phyloP scores from a whole-genome alignment of 2,888 invertebrate species.

The Aphodius granarius region DNA sequence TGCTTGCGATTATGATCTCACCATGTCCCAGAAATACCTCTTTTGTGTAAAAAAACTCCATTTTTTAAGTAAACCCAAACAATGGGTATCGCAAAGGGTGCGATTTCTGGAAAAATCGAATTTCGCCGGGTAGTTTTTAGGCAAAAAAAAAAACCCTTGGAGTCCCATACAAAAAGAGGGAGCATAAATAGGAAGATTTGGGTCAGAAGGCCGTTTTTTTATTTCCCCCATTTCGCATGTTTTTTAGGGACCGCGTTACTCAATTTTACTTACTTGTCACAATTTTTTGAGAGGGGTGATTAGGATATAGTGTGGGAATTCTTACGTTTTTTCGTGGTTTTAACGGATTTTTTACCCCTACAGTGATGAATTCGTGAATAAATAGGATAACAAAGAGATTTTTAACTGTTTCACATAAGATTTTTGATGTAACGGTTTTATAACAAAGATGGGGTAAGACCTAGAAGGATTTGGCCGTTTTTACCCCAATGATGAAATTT shows the following conservation, averaged over 20 bases:
- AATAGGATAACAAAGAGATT: neutral
- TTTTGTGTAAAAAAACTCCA: neutral
- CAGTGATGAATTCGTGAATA: neutral
- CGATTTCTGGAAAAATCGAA: neutral
- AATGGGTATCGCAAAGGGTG: neutral
- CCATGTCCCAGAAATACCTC: neutral
- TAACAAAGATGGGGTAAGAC: neutral
- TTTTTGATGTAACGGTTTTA: neutral
- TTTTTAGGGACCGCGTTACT: slow-evolving; percentile 15
- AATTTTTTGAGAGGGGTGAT: slow-evolving; percentile 7
- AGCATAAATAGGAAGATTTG: slow-evolving; percentile 16
- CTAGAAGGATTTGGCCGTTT: neutral
- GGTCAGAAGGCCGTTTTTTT: slow-evolving; percentile 24
- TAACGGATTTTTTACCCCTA: neutral
- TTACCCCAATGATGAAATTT: neutral
- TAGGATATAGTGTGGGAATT: slow-evolving; percentile 21
- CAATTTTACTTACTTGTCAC: slow-evolving; percentile 25
- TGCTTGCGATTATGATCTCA: neutral
- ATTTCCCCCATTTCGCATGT: slow-evolving; percentile 4
- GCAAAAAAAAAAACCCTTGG: neutral
- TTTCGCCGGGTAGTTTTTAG: neutral
- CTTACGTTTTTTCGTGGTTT: neutral
- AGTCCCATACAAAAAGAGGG: neutral
- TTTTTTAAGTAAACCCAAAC: neutral
- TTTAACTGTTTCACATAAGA: neutral